Evolutionary conservation across 2,888 invertebrate genomes (phyloP).

Genomic region (Hanleya hanleyi): DNA sequence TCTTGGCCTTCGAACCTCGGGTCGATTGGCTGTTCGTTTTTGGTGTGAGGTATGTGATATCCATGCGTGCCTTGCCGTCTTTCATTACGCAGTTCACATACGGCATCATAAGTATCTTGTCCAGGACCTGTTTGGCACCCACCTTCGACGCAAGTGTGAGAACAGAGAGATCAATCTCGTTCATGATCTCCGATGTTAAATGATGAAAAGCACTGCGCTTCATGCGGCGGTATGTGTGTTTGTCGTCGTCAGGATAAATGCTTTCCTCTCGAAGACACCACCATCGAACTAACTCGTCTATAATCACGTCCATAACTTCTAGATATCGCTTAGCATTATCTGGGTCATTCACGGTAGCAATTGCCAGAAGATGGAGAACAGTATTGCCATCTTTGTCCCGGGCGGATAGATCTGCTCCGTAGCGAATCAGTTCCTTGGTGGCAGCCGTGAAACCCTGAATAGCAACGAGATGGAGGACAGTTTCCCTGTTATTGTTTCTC

Average conservation of each 20-base stretch:
- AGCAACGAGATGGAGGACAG: constrained; percentile 56
- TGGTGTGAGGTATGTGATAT: constrained; percentile 63
- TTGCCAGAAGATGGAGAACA: constrained; percentile 58
- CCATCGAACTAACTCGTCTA: constrained; percentile 55
- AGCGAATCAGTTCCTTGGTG: constrained; percentile 48
- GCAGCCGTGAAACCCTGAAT: constrained; percentile 30
- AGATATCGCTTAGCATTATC: constrained; percentile 37
- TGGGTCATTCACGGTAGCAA: constrained; percentile 42
- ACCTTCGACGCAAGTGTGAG: constrained; percentile 56
- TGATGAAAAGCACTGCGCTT: constrained; percentile 50
- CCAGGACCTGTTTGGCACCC: constrained; percentile 56
- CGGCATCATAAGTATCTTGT: constrained; percentile 53
- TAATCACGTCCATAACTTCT: constrained; percentile 46
- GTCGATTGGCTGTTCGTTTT: constrained; percentile 41
- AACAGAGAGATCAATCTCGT: constrained; percentile 56
- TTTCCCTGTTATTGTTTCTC: constrained; percentile 46
- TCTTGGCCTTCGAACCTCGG: neutral
- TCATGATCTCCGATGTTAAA: constrained; percentile 52
- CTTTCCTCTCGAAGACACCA: constrained; percentile 57
- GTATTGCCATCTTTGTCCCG: constrained; percentile 60
- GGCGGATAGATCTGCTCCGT: constrained; percentile 55
- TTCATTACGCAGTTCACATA: constrained; percentile 53
- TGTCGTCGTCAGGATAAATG: constrained; percentile 51
- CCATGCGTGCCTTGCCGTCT: constrained; percentile 42
- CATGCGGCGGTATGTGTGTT: constrained; percentile 33